phyloP scores from a whole-genome alignment of 2,797 vertebrate genomes.

The Coregonus ussuriensis region DNA sequence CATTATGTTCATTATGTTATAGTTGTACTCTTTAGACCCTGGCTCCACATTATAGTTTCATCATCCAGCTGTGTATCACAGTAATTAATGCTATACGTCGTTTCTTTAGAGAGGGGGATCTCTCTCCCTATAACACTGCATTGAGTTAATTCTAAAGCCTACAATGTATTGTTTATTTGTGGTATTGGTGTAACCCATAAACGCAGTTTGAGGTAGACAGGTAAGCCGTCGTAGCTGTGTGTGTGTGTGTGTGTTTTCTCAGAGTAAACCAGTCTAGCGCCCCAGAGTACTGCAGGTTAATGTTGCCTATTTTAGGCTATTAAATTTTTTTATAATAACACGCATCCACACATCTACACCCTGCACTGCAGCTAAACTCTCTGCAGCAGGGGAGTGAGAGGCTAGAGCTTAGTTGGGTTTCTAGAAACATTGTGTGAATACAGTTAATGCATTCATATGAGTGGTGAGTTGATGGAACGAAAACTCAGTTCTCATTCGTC shows the following conservation, averaged over 20 bases:
- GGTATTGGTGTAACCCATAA: not conserved
- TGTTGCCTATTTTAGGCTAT: slow-evolving; percentile 71
- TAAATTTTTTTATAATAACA: slow-evolving; percentile 55
- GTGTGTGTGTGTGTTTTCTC: slow-evolving; percentile 39
- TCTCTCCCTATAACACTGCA: not conserved
- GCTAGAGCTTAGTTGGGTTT: not conserved
- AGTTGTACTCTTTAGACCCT: slow-evolving; percentile 67
- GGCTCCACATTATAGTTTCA: slow-evolving; percentile 70
- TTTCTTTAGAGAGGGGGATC: not conserved
- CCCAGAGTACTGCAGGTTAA: slow-evolving; percentile 75
- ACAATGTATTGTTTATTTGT: not conserved
- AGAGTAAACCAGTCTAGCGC: slow-evolving; percentile 70
- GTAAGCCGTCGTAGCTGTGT: not conserved
- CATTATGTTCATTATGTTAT: slow-evolving; percentile 75
- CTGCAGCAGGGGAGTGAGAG: slow-evolving; percentile 14
- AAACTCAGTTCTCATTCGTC: not conserved
- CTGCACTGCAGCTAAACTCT: slow-evolving; percentile 26
- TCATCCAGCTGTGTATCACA: slow-evolving; percentile 47
- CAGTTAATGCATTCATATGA: not conserved
- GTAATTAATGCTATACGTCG: not conserved
- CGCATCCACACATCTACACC: slow-evolving; percentile 8
- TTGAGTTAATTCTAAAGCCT: not conserved
- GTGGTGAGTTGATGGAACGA: not conserved
- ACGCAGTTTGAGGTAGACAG: not conserved
- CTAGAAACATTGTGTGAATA: not conserved